Conservation (phyloP, 1,140 invertebrate genomes). For the Zaprionus ghesquierei region DNA sequence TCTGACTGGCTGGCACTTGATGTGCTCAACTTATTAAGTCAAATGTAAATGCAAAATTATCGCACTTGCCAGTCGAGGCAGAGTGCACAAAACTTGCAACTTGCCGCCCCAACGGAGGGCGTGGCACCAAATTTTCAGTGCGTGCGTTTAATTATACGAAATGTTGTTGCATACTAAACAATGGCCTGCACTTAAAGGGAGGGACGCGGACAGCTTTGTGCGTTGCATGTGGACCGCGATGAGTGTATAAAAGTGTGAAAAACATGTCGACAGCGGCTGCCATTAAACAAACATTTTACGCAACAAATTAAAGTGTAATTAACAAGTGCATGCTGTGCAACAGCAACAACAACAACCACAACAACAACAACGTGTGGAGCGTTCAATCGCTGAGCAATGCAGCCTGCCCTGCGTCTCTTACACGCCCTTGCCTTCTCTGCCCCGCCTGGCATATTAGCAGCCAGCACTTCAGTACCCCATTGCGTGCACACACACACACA, state of each 20-base stretch:
- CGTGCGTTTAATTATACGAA: conserved; percentile 74
- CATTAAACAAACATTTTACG: conserved; percentile 80
- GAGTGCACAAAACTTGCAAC: conserved; percentile 36
- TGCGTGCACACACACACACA: conserved; percentile 5
- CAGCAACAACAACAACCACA: conserved; percentile 27
- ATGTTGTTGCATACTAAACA: conserved; percentile 67
- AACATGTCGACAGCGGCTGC: conserved; percentile 70
- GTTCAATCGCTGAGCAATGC: conserved; percentile 16
- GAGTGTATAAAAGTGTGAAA: conserved; percentile 71
- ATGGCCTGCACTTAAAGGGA: conserved; percentile 16
- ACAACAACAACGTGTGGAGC: background rate
- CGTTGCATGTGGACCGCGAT: conserved; percentile 36
- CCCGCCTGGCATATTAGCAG: conserved; percentile 57
- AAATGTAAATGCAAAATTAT: conserved; percentile 80
- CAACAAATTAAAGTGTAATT: conserved; percentile 81
- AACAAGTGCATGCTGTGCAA: conserved; percentile 72
- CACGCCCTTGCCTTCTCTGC: background rate
- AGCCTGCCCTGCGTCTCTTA: background rate
- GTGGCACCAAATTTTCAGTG: conserved; percentile 50
- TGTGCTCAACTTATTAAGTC: conserved; percentile 75
- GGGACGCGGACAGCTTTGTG: conserved; percentile 13
- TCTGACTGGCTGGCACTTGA: conserved; percentile 23
- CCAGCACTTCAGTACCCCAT: conserved; percentile 2
- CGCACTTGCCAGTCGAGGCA: conserved; percentile 63
- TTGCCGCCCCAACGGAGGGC: conserved; percentile 9